phyloP scores from a whole-genome alignment of 2,113 vertebrate genomes.

The Otolemur garnettii region DNA sequence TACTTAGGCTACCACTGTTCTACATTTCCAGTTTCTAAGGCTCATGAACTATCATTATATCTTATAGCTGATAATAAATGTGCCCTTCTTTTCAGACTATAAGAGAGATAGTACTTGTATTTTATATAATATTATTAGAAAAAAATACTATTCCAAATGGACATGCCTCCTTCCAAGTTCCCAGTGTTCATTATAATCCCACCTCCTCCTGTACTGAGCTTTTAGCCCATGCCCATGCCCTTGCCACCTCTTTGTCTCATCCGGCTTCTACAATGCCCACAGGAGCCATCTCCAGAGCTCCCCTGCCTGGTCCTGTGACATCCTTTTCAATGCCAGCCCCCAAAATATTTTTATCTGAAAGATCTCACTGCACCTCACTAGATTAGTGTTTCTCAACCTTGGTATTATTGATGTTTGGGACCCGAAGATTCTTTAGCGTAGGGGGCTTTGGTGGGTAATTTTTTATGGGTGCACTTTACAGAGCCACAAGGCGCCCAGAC shows the following conservation, averaged over 20 bases:
- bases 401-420: background rate
- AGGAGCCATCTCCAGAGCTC: accelerated
- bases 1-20: background rate
- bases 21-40: background rate
- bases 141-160: background rate
- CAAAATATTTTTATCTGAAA: background rate
- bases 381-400: background rate
- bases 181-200: background rate
- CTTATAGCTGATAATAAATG: background rate
- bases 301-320: too few species aligned
- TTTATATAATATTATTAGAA: background rate
- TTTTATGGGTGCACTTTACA: background rate
- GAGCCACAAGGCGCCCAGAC: background rate
- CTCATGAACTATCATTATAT: background rate
- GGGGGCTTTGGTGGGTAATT: background rate
- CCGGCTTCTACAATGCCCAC: background rate
- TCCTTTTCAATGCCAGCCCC: background rate
- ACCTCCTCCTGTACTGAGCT: background rate
- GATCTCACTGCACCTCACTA: background rate
- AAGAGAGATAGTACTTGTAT: background rate
- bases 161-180: background rate
- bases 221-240: background rate
- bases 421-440: background rate
- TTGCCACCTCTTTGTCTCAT: background rate
- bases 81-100: background rate